phyloP scores from a whole-genome alignment of 2,113 vertebrate genomes.

The Nyctereutes procyonoides region DNA sequence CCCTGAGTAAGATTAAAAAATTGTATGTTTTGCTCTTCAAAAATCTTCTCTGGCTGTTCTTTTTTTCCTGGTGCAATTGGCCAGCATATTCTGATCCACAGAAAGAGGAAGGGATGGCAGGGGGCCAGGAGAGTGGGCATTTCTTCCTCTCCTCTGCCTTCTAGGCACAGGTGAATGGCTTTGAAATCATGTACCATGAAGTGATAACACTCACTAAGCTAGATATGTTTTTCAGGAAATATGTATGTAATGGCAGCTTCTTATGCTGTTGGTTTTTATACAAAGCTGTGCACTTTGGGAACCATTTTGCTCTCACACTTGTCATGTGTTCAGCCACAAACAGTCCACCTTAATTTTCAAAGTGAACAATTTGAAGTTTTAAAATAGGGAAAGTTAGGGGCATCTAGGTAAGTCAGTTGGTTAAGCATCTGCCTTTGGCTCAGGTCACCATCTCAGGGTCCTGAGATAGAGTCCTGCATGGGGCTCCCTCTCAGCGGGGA shows the following conservation, averaged over 20 bases:
- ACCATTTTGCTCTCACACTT: background rate
- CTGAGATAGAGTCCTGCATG: too few species aligned
- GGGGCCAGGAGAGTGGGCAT: background rate
- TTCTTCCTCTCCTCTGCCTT: background rate
- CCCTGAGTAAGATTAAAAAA: background rate
- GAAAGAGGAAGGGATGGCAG: background rate
- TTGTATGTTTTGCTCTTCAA: background rate
- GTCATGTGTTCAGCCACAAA: background rate
- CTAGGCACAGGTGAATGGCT: background rate
- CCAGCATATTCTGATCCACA: background rate
- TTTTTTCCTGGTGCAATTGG: background rate
- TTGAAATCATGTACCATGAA: background rate
- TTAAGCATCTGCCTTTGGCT: too few species aligned
- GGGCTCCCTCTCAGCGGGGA: too few species aligned
- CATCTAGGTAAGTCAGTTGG: too few species aligned
- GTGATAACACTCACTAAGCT: background rate
- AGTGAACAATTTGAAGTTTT: background rate
- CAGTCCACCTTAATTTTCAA: slow-evolving; percentile 52
- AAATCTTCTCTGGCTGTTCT: background rate
- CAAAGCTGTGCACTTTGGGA: background rate
- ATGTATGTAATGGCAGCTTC: background rate
- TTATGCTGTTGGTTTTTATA: background rate
- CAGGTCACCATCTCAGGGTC: too few species aligned
- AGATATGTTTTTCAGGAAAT: background rate
- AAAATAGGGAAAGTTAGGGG: background rate